Conservation (phyloP, 2,888 invertebrate species). For the Harpalus rubripes region DNA sequence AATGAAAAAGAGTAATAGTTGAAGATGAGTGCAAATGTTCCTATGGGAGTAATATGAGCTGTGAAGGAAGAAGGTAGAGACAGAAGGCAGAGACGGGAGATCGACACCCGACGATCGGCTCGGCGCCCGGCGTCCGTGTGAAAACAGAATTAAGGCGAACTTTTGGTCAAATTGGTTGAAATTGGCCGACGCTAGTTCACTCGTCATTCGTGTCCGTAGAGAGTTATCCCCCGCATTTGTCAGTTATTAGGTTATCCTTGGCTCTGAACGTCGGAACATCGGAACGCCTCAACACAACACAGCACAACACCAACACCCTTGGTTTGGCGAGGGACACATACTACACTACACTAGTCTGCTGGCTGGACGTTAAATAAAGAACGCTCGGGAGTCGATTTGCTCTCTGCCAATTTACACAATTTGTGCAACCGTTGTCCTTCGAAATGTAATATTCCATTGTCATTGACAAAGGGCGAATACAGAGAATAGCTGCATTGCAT, state of each 20-base stretch:
- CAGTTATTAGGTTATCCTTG: slow-evolving; percentile 77
- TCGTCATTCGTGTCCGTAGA: slow-evolving; percentile 74
- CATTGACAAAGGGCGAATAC: slow-evolving; percentile 25
- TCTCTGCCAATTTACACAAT: slow-evolving; percentile 65
- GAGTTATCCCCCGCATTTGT: slow-evolving; percentile 75
- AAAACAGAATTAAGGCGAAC: slow-evolving; percentile 81
- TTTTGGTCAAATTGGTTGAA: slow-evolving; percentile 82
- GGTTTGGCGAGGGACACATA: background rate
- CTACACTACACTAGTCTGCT: background rate
- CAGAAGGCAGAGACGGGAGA: slow-evolving; percentile 75
- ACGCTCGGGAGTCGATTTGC: slow-evolving; percentile 55
- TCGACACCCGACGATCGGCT: slow-evolving; percentile 71
- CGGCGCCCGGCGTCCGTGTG: slow-evolving; percentile 74
- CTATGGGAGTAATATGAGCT: background rate
- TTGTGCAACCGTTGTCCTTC: slow-evolving; percentile 53
- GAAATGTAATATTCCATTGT: slow-evolving; percentile 54
- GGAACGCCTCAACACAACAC: slow-evolving; percentile 68
- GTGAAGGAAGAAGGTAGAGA: slow-evolving; percentile 70
- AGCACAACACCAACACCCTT: slow-evolving; percentile 16
- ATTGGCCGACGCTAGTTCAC: slow-evolving; percentile 78
- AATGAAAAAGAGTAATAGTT: background rate
- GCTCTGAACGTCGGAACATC: slow-evolving; percentile 68
- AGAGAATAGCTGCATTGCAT: background rate
- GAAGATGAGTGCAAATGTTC: slow-evolving; percentile 5
- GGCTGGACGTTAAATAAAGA: slow-evolving; percentile 61